These are phyloP conservation scores for Limnephilus lunatus DNA, from an alignment of 2,888 invertebrate species.

Conservation along the genomic window DNA sequence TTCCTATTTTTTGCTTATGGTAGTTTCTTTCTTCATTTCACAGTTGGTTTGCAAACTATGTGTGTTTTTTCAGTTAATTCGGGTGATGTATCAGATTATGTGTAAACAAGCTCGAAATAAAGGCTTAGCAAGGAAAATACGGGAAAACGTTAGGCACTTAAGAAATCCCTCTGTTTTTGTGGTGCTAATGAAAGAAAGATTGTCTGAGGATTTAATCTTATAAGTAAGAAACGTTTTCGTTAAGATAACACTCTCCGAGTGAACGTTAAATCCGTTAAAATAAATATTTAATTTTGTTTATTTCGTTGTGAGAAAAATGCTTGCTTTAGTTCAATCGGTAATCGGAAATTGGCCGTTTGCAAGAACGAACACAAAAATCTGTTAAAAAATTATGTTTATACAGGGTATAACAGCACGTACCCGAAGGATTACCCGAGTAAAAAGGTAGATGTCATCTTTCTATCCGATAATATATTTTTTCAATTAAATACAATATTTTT, in stretches of 20 bases:
- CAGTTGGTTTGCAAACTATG: neutral
- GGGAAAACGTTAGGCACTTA: constrained; percentile 12
- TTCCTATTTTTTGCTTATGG: neutral
- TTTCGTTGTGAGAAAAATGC: too few species aligned
- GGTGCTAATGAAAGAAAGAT: constrained; percentile 11
- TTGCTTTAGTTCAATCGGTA: too few species aligned
- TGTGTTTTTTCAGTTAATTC: constrained; percentile 30
- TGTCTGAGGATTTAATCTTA: constrained; percentile 12
- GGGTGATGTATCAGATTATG: constrained; percentile 32
- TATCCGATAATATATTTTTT: too few species aligned
- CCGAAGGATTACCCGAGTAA: too few species aligned
- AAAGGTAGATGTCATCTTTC: too few species aligned
- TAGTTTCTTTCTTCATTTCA: neutral
- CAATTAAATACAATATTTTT: too few species aligned
- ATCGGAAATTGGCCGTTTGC: too few species aligned
- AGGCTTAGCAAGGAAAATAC: constrained; percentile 8
- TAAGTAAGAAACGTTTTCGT: neutral
- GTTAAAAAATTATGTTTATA: too few species aligned
- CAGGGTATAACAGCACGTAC: too few species aligned
- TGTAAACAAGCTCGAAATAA: constrained; percentile 35
- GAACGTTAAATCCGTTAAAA: neutral
- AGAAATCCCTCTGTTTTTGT: constrained; percentile 18
- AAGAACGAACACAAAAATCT: too few species aligned
- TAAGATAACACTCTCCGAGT: neutral
- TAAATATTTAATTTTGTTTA: too few species aligned